Percentiles rank a stretch among this genome's conserved stretches.
Evolutionary conservation across 1,140 invertebrate species (phyloP).

Genomic region (Lanistes nyassanus): DNA sequence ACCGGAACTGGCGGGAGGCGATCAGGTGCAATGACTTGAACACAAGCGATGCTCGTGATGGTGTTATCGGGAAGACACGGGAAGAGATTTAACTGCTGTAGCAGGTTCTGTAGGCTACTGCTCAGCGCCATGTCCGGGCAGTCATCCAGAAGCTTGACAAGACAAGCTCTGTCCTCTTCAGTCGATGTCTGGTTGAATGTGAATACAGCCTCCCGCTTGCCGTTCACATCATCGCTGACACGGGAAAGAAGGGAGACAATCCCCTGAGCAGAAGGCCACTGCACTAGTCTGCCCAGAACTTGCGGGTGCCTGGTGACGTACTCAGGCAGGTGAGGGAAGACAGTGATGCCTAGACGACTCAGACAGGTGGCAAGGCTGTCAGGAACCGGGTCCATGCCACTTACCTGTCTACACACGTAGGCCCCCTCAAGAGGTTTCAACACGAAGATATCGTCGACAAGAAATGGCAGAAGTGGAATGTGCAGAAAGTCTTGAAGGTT

Average conservation of each 20-base stretch:
- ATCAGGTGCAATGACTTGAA: constrained; percentile 5
- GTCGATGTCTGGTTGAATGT: background rate
- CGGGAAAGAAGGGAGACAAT: constrained; percentile 2
- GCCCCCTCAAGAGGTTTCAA: constrained; percentile 4
- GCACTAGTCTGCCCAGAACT: constrained; percentile 11
- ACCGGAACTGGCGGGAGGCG: constrained; percentile 3
- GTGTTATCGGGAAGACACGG: background rate
- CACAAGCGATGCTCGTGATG: background rate
- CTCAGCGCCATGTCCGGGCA: background rate
- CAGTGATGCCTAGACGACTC: constrained; percentile 13
- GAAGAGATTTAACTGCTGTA: constrained; percentile 16
- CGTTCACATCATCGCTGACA: background rate
- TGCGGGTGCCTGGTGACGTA: constrained; percentile 5
- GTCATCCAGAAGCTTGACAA: constrained; percentile 12
- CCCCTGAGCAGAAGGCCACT: constrained; percentile 11
- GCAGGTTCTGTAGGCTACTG: background rate
- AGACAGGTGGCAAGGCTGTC: background rate
- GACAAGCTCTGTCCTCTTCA: background rate
- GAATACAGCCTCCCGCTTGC: background rate
- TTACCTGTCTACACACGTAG: constrained; percentile 3
- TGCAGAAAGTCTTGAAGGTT: background rate
- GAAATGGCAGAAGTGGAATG: constrained; percentile 12
- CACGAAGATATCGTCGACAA: background rate
- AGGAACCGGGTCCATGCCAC: background rate
- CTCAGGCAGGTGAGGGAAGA: constrained; percentile 14